A percentile compares a stretch with the other conserved stretches of the same genome.
Evolutionary conservation across 1,140 invertebrate species (phyloP).

Genomic region (Gyrodactylus salaris): DNA sequence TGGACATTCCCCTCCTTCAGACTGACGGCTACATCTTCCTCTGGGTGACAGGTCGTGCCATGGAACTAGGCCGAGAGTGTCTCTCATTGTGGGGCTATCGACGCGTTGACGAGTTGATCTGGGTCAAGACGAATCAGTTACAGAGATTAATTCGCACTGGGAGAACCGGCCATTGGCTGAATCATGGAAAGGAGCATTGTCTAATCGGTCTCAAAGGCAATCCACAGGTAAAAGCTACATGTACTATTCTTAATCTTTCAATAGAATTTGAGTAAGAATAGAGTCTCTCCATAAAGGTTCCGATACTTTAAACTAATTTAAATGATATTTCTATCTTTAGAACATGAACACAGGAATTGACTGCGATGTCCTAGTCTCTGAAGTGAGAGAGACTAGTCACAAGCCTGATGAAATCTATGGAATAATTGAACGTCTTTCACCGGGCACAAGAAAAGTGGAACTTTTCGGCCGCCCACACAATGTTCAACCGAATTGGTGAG

Average conservation of each 20-base stretch:
- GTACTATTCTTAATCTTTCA: not conserved
- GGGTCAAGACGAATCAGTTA: constrained; percentile 92
- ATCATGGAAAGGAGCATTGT: constrained; percentile 93
- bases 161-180: constrained; percentile 78
- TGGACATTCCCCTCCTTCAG: constrained; percentile 55
- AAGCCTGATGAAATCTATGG: constrained; percentile 93
- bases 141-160: constrained; percentile 82
- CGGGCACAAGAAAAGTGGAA: constrained; percentile 75
- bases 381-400: constrained; percentile 59
- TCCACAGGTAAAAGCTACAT: not conserved
- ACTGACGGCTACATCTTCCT: constrained; percentile 79
- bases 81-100: constrained; percentile 35
- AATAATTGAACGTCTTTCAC: constrained; percentile 28
- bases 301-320: too few relatives aligned
- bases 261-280: too few relatives aligned
- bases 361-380: constrained; percentile 85
- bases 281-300: too few relatives aligned
- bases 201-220: constrained; percentile 26
- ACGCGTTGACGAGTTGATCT: constrained; percentile 75
- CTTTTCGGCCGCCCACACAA: constrained; percentile 83
- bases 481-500: constrained; percentile 74
- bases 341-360: constrained; percentile 65
- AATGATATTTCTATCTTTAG: too few relatives aligned
- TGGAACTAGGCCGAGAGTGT: constrained; percentile 44
- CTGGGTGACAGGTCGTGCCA: constrained; percentile 85